Conservation (phyloP, 2,797 vertebrate genomes). For the Callimico goeldii region DNA sequence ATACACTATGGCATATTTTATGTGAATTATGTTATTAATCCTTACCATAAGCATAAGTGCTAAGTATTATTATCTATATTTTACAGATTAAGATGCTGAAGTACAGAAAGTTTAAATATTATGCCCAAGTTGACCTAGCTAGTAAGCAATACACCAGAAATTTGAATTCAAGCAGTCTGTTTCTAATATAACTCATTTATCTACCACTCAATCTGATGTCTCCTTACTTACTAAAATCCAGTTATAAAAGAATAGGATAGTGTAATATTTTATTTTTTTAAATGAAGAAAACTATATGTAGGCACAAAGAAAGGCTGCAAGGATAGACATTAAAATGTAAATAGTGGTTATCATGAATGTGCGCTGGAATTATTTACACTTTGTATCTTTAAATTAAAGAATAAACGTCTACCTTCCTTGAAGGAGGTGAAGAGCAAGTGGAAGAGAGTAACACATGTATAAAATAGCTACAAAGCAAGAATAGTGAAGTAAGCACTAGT, state of each 20-base stretch:
- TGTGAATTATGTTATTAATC: background rate
- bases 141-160: background rate
- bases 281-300: background rate
- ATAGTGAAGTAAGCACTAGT: background rate
- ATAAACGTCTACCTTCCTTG: background rate
- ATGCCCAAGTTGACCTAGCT: background rate
- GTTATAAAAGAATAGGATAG: background rate
- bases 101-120: background rate
- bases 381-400: conserved; percentile 16
- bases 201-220: background rate
- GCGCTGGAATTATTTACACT: background rate
- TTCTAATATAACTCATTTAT: background rate
- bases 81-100: background rate
- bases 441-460: background rate
- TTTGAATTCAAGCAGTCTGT: background rate
- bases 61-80: background rate
- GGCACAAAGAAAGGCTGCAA: background rate
- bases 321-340: background rate
- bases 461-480: background rate
- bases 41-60: background rate
- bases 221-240: background rate
- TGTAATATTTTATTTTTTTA: background rate
- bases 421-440: background rate
- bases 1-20: background rate
- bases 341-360: background rate